phyloP scores from a whole-genome alignment of 2,797 vertebrate genomes.

The Brachyalestes nurse region DNA sequence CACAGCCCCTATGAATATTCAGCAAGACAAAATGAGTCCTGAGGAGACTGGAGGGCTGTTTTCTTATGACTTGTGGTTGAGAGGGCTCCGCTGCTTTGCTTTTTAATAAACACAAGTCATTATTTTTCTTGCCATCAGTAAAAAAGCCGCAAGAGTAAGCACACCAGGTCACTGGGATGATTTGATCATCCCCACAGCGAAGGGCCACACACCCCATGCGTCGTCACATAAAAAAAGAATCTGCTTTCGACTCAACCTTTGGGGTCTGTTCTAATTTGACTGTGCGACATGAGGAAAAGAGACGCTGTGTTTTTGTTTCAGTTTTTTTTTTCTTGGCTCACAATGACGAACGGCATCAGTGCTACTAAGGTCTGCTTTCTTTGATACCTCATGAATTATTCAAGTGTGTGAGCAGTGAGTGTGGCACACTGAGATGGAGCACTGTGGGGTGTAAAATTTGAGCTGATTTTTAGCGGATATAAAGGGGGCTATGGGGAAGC shows the following conservation, averaged over 20 bases:
- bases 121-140: background rate
- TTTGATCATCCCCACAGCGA: constrained; percentile 2
- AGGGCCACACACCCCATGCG: background rate
- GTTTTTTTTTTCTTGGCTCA: constrained; percentile 15
- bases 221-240: background rate
- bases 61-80: constrained; percentile 1
- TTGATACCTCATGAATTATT: constrained; percentile 63
- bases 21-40: background rate
- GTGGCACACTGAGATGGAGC: constrained; percentile 42
- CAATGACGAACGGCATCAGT: constrained; percentile 43
- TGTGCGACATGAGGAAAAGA: background rate
- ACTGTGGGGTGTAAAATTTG: constrained; percentile 60
- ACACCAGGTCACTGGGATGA: background rate
- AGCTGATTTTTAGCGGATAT: constrained; percentile 56
- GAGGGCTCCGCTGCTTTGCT: background rate
- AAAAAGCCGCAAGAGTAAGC: background rate
- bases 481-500: constrained; percentile 44
- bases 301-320: constrained; percentile 8
- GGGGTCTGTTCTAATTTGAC: constrained; percentile 11
- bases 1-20: constrained; percentile 32
- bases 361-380: constrained; percentile 49
- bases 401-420: constrained; percentile 42
- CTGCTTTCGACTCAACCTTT: background rate
- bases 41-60: background rate
- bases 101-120: constrained; percentile 15